Base-by-base conservation (phyloP, 2,113 vertebrate species). In the Atractosteus spatula region DNA sequence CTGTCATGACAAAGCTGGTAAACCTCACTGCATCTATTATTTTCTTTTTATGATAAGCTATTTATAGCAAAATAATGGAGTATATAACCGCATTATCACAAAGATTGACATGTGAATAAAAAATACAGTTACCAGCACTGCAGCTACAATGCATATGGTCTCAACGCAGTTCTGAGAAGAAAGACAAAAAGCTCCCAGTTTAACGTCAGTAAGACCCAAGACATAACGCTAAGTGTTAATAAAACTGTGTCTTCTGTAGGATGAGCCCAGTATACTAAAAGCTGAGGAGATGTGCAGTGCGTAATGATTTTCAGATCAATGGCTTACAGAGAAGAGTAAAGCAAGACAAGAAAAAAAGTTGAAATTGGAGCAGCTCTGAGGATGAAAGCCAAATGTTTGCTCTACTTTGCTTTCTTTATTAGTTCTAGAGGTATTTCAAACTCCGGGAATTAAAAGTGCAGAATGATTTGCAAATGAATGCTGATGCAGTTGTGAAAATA, bases 381-480 rank as follows among this genome's bases (percentile, higher is more conserved):
- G 91, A 89, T 81, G 77, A 82, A 84, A 90, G 91, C 88, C 88
- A 95, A 95, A 92, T 94, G 91, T 93, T 93, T 93, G 92, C 89
- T 92, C 88, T 85, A 87, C 89, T 94, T 93, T 82, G 88, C 91
- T 93, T 94, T 94, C 92, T 95, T 94, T 92, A 95, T 95, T 90
- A 87, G 91, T 91, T 93, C 91, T 90, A 93, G 93, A 92, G 92
- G 92, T 95, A 94, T 96, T 96, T 95, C 93, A 93, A 92, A 93
- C 88, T 90, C 7, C 76, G 85, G 86, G 89, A 93, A 94, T 94
- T 94, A 96, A 95, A 94, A 92, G 90, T 92, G 87, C 81, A 83
- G 91, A 83, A 91, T 89, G 81, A 97, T 97, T 98, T 97, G 95
- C 95, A 97, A 98, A 94, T 98, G 93, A 98, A 98, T 96, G 93